Conservation (phyloP, 2,888 invertebrate genomes). For the Scaptomyza caliginosa region DNA sequence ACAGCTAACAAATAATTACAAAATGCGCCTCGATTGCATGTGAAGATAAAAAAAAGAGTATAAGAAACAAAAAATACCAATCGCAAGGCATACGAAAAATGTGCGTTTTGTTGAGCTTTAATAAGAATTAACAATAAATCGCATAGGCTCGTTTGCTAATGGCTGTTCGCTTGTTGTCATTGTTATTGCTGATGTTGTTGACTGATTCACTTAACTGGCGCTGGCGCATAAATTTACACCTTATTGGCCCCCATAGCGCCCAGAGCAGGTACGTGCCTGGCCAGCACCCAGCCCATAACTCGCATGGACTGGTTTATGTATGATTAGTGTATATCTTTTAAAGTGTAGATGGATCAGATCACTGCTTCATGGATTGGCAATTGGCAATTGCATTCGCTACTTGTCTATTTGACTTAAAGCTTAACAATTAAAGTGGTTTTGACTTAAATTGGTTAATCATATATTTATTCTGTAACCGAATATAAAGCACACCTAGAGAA, state of each 20-base stretch:
- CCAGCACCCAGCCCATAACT: not conserved
- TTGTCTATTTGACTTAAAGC: conserved; percentile 59
- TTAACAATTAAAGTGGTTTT: conserved; percentile 76
- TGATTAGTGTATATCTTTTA: not conserved
- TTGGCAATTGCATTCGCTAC: conserved; percentile 44
- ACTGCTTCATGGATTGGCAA: conserved; percentile 36
- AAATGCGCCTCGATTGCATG: conserved; percentile 48
- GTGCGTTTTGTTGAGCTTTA: conserved; percentile 68
- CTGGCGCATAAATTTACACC: conserved; percentile 82
- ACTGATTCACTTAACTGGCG: conserved; percentile 41
- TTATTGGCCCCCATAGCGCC: conserved; percentile 83
- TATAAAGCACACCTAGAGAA: too few relatives aligned
- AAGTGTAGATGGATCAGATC: conserved; percentile 39
- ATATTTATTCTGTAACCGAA: too few relatives aligned
- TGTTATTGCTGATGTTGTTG: conserved; percentile 37
- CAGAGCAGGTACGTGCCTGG: conserved; percentile 63
- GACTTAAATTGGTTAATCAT: conserved; percentile 77
- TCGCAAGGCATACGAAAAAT: conserved; percentile 61
- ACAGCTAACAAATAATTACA: conserved; percentile 76
- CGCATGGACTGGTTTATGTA: conserved; percentile 15
- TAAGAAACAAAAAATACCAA: conserved; percentile 45
- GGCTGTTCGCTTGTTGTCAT: conserved; percentile 27
- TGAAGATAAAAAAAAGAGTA: conserved; percentile 35
- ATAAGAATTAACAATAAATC: conserved; percentile 70
- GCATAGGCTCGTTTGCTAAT: conserved; percentile 67